These are phyloP conservation scores for Montipora cactus DNA, from an alignment of 64 coral and sea anemone species.

Conservation along the genomic window DNA sequence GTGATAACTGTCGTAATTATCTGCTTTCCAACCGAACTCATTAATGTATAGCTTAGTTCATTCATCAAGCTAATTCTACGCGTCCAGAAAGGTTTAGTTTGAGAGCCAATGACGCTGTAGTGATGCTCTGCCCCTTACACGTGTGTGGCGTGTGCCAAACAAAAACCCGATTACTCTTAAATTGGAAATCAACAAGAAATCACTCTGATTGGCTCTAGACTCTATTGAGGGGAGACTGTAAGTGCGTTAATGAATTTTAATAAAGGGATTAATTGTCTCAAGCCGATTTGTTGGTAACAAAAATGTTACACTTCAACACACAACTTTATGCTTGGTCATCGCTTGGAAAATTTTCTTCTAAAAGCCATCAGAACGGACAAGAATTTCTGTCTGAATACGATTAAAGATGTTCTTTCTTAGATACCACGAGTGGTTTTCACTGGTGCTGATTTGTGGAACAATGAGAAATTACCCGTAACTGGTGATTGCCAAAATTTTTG, in stretches of 20 bases:
- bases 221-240: conserved; percentile 80
- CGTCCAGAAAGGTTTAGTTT: conserved; percentile 83
- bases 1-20: conserved; percentile 89
- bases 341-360: conserved; percentile 31
- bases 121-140: conserved; percentile 45
- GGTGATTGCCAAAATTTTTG: conserved; percentile 83
- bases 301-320: conserved; percentile 93
- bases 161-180: conserved; percentile 84
- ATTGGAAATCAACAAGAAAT: conserved; percentile 64
- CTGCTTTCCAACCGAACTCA: conserved; percentile 76
- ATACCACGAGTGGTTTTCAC: conserved; percentile 19
- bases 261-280: conserved; percentile 91
- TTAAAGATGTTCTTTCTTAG: conserved; percentile 2
- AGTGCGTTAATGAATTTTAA: conserved; percentile 98
- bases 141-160: conserved; percentile 77
- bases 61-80: conserved; percentile 93
- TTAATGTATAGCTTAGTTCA: conserved; percentile 78
- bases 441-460: conserved; percentile 41
- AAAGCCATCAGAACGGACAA: conserved; percentile 29
- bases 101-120: conserved; percentile 57
- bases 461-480: conserved; percentile 84
- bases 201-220: conserved; percentile 45
- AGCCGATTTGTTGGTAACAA: conserved; percentile 85
- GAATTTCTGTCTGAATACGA: neutral
- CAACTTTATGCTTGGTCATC: conserved; percentile 68